Base-by-base conservation (phyloP, 2,888 invertebrate species). In the Lepidocyrtinus sp. region DNA sequence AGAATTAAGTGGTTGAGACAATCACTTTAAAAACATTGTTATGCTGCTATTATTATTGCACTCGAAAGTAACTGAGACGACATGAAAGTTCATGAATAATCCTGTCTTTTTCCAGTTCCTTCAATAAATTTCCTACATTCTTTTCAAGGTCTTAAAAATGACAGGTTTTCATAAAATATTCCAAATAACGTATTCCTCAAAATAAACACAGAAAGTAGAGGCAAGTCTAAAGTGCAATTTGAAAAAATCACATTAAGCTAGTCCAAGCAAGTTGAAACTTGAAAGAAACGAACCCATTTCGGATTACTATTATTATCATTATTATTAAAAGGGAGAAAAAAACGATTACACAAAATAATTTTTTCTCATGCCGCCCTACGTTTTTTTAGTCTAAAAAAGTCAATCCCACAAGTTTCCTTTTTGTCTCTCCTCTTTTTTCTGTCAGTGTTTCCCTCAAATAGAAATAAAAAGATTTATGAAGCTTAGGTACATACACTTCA, bases 381-480 rank as follows among this genome's bases (percentile, higher is more conserved):
- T 59, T 59, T 59, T 50, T n/a, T 50, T 7, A 50, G 50, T 12
- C 65, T 2, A 71, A 45, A 62, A 77, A 65, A 70, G 5, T 62
- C 45, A 59, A 59, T 59, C 1, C 22, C 59, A 46, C 50, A 50
- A 62, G 46, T 50, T 67, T 68, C 46, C 68, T 67, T 55, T 45
- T n/a, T 26, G 50, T 63, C 62, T 69, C 61, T 72, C 55, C 15
- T 63, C 65, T 36, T 19, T 65, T 68, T 12, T 68, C 71, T 80
- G 80, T 80, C 80, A 75, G 80, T 71, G 71, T 70, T 74, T 68
- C 69, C 79, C 50, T 62, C 21, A 61, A 9, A 62, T 70, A 36
- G 27, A 45, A 68, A 62, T 36, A 27, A 70, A 63, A 80, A 80
- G 80, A 80, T 80, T 80, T 80, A 80, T 73, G 71, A 80, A 75